A percentile compares a stretch with the other conserved stretches of the same genome.
Conservation (phyloP, 2,113 vertebrate species). For the Amblyornis subalaris region DNA sequence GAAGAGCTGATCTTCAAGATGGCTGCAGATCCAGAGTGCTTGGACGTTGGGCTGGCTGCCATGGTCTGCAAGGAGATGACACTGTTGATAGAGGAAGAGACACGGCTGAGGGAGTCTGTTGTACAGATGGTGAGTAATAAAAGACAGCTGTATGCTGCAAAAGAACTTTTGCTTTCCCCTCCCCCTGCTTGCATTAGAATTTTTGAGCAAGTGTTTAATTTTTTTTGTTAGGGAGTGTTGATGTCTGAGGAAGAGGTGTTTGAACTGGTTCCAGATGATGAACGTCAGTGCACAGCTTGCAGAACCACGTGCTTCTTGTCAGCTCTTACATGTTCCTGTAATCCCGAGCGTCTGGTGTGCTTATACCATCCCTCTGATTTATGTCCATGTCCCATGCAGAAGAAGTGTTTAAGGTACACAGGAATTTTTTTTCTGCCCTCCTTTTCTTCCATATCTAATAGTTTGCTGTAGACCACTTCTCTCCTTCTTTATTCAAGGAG, state of each 20-base stretch:
- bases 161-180: background rate
- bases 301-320: constrained; percentile 98
- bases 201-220: background rate
- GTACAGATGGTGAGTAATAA: constrained; percentile 81
- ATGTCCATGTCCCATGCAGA: constrained; percentile 87
- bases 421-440: background rate
- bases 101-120: constrained; percentile 81
- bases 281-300: constrained; percentile 92
- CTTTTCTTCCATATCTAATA: background rate
- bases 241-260: constrained; percentile 96
- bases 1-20: constrained; percentile 98
- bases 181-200: background rate
- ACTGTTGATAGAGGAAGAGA: constrained; percentile 90
- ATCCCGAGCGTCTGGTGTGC: constrained; percentile 89
- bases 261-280: constrained; percentile 94
- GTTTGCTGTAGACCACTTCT: background rate
- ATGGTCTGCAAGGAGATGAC: constrained; percentile 91
- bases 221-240: constrained; percentile 80
- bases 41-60: constrained; percentile 95
- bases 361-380: constrained; percentile 86
- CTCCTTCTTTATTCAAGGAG: background rate
- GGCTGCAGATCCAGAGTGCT: constrained; percentile 92
- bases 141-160: background rate
- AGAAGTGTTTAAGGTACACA: constrained; percentile 90
- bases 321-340: constrained; percentile 92